Evolutionary conservation across 1,140 invertebrate species (phyloP).

Genomic region (Diachasma alloeum): DNA sequence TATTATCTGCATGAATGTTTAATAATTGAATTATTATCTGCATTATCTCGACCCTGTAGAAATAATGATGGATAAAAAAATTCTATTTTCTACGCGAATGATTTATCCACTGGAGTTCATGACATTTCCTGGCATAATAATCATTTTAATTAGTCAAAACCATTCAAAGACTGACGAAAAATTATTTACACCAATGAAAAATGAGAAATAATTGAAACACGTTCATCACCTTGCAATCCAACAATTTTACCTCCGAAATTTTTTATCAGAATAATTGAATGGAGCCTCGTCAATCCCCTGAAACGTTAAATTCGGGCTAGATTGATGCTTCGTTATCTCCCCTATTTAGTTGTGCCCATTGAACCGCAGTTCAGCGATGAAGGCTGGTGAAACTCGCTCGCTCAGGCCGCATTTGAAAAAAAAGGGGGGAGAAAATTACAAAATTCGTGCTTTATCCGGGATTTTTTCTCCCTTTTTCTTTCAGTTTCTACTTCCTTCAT

Average conservation of each 20-base stretch:
- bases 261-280: not conserved
- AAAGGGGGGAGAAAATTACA: not conserved
- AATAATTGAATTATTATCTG: too few relatives aligned
- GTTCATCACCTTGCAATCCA: not conserved
- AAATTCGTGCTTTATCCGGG: not conserved
- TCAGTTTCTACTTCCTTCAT: not conserved
- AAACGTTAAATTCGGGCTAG: slow-evolving; percentile 7
- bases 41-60: too few relatives aligned
- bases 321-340: slow-evolving; percentile 13
- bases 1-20: too few relatives aligned
- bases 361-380: slow-evolving; percentile 5
- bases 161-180: too few relatives aligned
- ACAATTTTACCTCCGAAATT: not conserved
- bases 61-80: too few relatives aligned
- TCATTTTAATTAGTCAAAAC: too few relatives aligned
- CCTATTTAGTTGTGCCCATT: slow-evolving; percentile 11
- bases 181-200: not conserved
- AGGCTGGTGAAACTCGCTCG: not conserved
- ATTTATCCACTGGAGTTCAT: too few relatives aligned
- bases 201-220: not conserved
- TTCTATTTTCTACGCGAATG: too few relatives aligned
- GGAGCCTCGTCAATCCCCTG: not conserved
- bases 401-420: not conserved
- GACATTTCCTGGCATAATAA: too few relatives aligned
- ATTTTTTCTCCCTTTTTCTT: not conserved